Percentiles rank a stretch among this genome's conserved stretches.
These are phyloP conservation scores for Calosoma granatense DNA, from an alignment of 1,140 invertebrate species.

Conservation along the genomic window DNA sequence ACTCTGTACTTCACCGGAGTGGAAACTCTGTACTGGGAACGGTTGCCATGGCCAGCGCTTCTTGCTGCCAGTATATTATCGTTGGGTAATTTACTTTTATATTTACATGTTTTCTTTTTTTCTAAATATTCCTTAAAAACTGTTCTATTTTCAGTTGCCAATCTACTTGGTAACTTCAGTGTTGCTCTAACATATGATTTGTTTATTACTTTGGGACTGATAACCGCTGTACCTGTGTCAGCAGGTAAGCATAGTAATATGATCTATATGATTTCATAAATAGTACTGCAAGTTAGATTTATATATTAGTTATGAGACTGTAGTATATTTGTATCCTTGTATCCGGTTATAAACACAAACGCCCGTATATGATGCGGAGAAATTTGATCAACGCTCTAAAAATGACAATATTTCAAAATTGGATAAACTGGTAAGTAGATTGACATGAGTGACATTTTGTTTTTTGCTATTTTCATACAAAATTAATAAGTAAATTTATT, in stretches of 20 bases:
- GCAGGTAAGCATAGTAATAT: slow-evolving; percentile 54
- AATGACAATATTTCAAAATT: no score
- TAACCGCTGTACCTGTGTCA: slow-evolving; percentile 84
- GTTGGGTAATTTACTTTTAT: slow-evolving; percentile 44
- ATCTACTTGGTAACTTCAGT: slow-evolving; percentile 83
- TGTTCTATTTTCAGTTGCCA: slow-evolving; percentile 69
- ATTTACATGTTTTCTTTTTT: slow-evolving; percentile 13
- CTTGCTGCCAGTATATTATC: slow-evolving; percentile 65
- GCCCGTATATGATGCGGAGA: no score
- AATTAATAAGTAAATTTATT: no score
- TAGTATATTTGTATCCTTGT: no score
- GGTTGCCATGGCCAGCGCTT: slow-evolving; percentile 71
- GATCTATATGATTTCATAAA: slow-evolving; percentile 1
- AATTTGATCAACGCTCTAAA: no score
- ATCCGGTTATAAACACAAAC: neutral
- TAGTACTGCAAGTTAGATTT: no score
- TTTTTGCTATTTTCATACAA: no score
- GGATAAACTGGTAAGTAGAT: no score
- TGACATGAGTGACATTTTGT: no score
- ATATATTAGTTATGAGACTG: no score
- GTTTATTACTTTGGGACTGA: slow-evolving; percentile 84
- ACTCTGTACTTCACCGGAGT: slow-evolving; percentile 73
- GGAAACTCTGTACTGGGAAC: slow-evolving; percentile 66
- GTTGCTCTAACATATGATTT: slow-evolving; percentile 84
- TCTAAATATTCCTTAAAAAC: neutral